These are phyloP conservation scores for Schizopygopsis pylzovi DNA, from an alignment of 2,797 vertebrate species.

Conservation along the genomic window DNA sequence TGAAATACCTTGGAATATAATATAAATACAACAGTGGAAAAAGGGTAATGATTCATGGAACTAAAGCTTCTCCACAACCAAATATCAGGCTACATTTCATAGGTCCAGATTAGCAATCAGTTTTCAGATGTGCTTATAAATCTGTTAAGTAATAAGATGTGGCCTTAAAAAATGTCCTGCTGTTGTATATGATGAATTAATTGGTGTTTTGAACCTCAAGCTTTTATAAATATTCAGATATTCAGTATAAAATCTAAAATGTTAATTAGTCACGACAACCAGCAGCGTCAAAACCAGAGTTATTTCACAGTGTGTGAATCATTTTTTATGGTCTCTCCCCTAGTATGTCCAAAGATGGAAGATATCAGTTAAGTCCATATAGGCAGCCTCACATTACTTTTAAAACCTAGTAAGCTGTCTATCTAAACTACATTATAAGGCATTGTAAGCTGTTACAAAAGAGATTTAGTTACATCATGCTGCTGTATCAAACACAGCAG, in stretches of 20 bases:
- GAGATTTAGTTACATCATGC: neutral
- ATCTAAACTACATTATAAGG: neutral
- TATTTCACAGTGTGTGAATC: constrained; percentile 16
- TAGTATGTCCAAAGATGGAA: neutral
- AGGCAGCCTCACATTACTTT: neutral
- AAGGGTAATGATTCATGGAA: neutral
- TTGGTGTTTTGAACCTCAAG: constrained; percentile 9
- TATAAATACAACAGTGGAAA: neutral
- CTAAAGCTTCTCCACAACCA: neutral
- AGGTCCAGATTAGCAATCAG: neutral
- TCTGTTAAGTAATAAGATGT: neutral
- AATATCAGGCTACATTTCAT: neutral
- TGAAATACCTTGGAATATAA: neutral
- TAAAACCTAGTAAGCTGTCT: neutral
- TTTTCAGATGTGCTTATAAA: neutral
- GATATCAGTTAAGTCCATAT: neutral
- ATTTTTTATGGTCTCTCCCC: constrained; percentile 7
- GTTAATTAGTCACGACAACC: constrained; percentile 6
- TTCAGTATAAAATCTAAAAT: constrained; percentile 26
- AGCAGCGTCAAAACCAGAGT: neutral
- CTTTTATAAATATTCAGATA: constrained; percentile 12
- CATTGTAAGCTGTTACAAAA: neutral
- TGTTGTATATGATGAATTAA: neutral
- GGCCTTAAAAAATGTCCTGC: neutral
- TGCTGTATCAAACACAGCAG: neutral